Base-by-base conservation (phyloP, 2,797 vertebrate species). In the Nannoperca australis region DNA sequence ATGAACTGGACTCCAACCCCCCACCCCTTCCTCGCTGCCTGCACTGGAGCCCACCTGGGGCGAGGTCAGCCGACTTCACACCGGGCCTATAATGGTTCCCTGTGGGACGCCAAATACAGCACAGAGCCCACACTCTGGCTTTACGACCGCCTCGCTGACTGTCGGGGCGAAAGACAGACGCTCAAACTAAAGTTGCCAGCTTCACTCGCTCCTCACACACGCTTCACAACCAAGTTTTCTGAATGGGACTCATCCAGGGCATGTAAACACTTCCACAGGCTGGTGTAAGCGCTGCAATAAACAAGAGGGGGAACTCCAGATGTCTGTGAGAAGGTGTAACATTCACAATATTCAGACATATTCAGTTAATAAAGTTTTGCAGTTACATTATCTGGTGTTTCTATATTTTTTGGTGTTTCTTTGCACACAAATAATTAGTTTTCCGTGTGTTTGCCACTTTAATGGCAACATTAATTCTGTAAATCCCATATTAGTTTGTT, bases 51-150 rank as follows among this genome's bases (percentile, higher is more conserved):
- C 60, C 80, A 81, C 70, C 81, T 79, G 65, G 1, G 13, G 81
- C 6, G 53, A 51, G 75, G 70, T 83, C 84, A 77, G 70, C 55
- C 34, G 30, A 77, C 85, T 89, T 90, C 86, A 84, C 88, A 90
- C 68, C 0, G 40, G 68, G 56, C 18, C 76, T 73, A 85, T 89
- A 90, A 90, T 86, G 84, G 90, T 66, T 90, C 87, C 85, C 83
- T 69, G 80, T n/a, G 66, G 82, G 76, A 88, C 36, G 84, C 65
- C 78, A 89, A 89, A 89, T 89, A 87, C 78, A 86, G 79, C 87
- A 87, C 50, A 0, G 54, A 63, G 85, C 74, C 77, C 82, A 81
- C 71, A 67, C 67, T 73, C 74, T 47, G 10, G 6, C 70, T 79
- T 45, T 27, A 27, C 17, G 17, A 45, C 14, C 4, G n/a, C 70